Evolutionary conservation across 92 coral and sea anemone genomes (phyloP), one percentile per base, ranked within the genome.

Genomic region (Epizoanthus rinbou): DNA sequence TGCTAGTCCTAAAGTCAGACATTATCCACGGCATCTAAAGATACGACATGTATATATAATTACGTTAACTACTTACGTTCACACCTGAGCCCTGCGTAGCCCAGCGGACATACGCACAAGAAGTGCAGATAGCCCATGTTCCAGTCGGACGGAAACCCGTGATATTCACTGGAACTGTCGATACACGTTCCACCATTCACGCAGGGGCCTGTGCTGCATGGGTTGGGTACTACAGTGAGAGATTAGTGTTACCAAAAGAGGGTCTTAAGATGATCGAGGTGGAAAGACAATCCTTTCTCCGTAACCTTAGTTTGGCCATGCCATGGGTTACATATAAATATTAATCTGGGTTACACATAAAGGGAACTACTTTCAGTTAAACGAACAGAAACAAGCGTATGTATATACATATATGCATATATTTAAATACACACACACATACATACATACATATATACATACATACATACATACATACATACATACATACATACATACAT

Each of bases 131-230:
- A 92, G 1, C 88, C 92, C 15, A 86, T 69, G 82, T 95, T 90
- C 98, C 98, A 95, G 87, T 91, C 94, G 10, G 75, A 84, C 24
- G 98, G 98, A 87, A 93, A 95, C 45, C 97, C 95, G 58, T 86
- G 90, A 79, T 93, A 95, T 31, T 92, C 93, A 62, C 98, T 93
- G 88, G 71, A 93, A 37, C 95, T 89, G 70, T 95, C 98, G 66
- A 95, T 91, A 64, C 98, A 95, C 13, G 84, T 88, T 17, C 95
- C 98, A 28, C 95, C 98, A 41, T 95, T 90, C 37, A 93, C 69
- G 66, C 98, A 95, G 13, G 98, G 98, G 17, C 83, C 68, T 54
- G 93, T 91, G 69, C 90, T 90, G 78, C 98, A 95, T 0, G 98
- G 98, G 41, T 95, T 92, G 6, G 98, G 98, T 64, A 89, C 98